Evolutionary conservation across 2,113 vertebrate species (phyloP), one percentile per base, ranked within the genome.

Genomic region (Platichthys flesus): DNA sequence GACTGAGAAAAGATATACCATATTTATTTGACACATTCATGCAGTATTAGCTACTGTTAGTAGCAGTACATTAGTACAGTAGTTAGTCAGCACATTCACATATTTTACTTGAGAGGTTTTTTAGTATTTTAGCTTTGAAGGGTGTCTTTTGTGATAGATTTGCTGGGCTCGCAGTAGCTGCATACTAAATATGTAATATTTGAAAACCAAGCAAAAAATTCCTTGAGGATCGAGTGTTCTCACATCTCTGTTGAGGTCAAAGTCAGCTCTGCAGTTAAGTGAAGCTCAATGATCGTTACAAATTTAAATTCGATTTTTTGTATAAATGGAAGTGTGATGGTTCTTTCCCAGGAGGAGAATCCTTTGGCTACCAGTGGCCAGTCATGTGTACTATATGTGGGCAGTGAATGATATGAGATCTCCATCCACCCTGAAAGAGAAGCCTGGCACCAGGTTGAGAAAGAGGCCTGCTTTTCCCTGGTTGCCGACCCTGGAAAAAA

Each of bases 381-480:
- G 58, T 37, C 51, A 74, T 60, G 62, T 56, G 23, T n/a, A 67
- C 56, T 35, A 26, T 35, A 26, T 40, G 42, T 20, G 35, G 69
- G 47, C 69, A 23, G 40, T 63, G 72, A 81, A 69, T 15, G 64
- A 84, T 66, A 71, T 23, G 47, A 28, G 28, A 73, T 67, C 70
- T 58, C 55, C 72, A 63, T 75, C 81, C 65, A 42, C 24, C 49
- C 69, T 77, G 26, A 72, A 79, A 72, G 35, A 57, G 63, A 82
- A 23, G 71, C 68, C 77, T 84, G 86, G 84, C 89, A 90, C 66
- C 62, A 78, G 83, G 73, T 73, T 74, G 71, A 80, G 74, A 84
- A 82, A 78, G 88, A 88, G 89, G 87, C 83, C 75, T 80, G 62
- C 42, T 86, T 82, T 67, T 77, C 76, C 80, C 72, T 58, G 79